These are phyloP conservation scores for Dasypogon diadema DNA, from an alignment of 2,888 invertebrate species.

Conservation along the genomic window DNA sequence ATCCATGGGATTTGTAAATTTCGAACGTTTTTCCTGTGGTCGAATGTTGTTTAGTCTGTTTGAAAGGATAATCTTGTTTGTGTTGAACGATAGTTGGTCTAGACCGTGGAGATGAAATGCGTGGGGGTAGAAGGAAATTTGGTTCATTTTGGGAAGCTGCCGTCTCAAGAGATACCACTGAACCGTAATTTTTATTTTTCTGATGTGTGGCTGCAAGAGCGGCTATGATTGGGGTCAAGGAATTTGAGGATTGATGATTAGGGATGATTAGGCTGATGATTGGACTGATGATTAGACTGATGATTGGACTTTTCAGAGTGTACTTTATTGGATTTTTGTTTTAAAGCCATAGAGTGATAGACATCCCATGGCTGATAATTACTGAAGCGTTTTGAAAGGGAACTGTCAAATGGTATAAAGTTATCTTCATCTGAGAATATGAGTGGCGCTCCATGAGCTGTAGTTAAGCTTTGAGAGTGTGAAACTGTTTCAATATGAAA, in stretches of 20 bases:
- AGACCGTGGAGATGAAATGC: background rate
- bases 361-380: slow-evolving; percentile 55
- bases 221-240: slow-evolving; percentile 28
- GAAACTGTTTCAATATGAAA: slow-evolving; percentile 65
- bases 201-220: slow-evolving; percentile 1
- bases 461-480: slow-evolving; percentile 66
- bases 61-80: slow-evolving; percentile 16
- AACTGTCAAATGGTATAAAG: slow-evolving; percentile 9
- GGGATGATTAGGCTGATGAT: no score
- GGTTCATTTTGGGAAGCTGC: slow-evolving; percentile 25
- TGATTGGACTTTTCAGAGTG: background rate
- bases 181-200: background rate
- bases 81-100: background rate
- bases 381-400: background rate
- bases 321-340: slow-evolving; percentile 33
- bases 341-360: slow-evolving; percentile 56
- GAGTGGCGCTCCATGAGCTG: slow-evolving; percentile 63
- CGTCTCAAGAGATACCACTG: slow-evolving; percentile 3
- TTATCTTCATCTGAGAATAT: background rate
- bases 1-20: slow-evolving; percentile 53
- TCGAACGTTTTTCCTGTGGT: slow-evolving; percentile 44
- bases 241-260: background rate
- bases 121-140: slow-evolving; percentile 8
- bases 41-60: slow-evolving; percentile 3
- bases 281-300: no score